A percentile compares a stretch with the other conserved stretches of the same genome.
Conservation (phyloP, 2,797 vertebrate species). For the Bryconaethiops microstoma region DNA sequence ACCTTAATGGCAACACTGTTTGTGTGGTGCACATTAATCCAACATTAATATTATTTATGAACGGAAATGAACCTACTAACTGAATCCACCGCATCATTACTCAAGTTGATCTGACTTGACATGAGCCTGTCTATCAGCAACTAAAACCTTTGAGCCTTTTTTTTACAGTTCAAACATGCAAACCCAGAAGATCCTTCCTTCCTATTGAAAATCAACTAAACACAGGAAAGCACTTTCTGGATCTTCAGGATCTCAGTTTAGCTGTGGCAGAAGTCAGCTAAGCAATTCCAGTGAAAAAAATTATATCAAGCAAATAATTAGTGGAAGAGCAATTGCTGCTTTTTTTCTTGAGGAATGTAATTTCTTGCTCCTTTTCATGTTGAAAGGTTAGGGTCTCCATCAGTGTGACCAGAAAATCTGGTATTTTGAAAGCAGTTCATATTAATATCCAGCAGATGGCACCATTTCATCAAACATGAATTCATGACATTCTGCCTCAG, state of each 20-base stretch:
- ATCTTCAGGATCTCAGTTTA: neutral
- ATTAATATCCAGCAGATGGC: slow-evolving; percentile 31
- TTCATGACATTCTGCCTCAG: neutral
- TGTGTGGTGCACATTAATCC: no score
- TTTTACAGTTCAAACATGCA: neutral
- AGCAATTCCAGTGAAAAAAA: no score
- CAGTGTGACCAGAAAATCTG: neutral
- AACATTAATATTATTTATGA: no score
- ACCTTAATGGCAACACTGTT: no score
- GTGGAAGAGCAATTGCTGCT: neutral
- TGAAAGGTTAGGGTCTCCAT: neutral
- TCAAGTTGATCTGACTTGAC: no score
- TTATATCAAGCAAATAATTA: neutral
- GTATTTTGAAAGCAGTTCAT: neutral
- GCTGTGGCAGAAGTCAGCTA: neutral
- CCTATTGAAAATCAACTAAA: neutral
- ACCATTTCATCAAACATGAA: slow-evolving; percentile 16
- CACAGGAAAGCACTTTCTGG: neutral
- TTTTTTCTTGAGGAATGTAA: neutral
- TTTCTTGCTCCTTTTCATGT: neutral
- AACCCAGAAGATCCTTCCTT: neutral
- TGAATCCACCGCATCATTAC: no score
- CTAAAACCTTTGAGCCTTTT: neutral
- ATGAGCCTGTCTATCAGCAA: neutral
- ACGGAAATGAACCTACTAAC: no score